These are phyloP conservation scores for Axis porcinus DNA, from an alignment of 2,113 vertebrate species.

Conservation along the genomic window DNA sequence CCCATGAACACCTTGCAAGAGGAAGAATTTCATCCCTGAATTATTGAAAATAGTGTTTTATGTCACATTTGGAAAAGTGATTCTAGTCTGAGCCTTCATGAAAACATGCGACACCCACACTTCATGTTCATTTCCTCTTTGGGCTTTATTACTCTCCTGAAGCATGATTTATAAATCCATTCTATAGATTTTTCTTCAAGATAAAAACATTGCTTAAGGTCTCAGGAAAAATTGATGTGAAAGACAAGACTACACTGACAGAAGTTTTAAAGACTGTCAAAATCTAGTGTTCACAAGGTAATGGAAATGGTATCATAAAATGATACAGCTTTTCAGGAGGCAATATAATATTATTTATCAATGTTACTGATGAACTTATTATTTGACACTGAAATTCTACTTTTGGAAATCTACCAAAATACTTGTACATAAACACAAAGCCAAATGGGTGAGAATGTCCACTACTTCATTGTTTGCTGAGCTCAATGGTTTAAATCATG, in stretches of 20 bases:
- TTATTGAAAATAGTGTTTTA: not conserved
- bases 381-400: not conserved
- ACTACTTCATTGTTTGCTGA: not conserved
- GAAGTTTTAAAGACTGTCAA: not conserved
- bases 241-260: not conserved
- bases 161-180: not conserved
- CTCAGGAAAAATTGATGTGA: not conserved
- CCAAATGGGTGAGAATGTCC: not conserved
- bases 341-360: constrained; percentile 2
- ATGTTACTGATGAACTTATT: not conserved
- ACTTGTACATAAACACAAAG: not conserved
- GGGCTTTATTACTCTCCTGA: not conserved
- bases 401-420: not conserved
- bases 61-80: not conserved
- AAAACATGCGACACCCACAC: not conserved
- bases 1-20: not conserved
- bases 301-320: not conserved
- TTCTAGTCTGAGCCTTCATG: not conserved
- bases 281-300: not conserved
- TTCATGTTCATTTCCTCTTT: not conserved
- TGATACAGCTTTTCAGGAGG: not conserved
- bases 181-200: not conserved
- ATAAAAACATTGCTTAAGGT: not conserved
- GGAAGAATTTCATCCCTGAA: not conserved
- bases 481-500: not conserved